These are phyloP conservation scores for Leucosticte australis DNA, from an alignment of 2,113 vertebrate genomes.

Conservation along the genomic window DNA sequence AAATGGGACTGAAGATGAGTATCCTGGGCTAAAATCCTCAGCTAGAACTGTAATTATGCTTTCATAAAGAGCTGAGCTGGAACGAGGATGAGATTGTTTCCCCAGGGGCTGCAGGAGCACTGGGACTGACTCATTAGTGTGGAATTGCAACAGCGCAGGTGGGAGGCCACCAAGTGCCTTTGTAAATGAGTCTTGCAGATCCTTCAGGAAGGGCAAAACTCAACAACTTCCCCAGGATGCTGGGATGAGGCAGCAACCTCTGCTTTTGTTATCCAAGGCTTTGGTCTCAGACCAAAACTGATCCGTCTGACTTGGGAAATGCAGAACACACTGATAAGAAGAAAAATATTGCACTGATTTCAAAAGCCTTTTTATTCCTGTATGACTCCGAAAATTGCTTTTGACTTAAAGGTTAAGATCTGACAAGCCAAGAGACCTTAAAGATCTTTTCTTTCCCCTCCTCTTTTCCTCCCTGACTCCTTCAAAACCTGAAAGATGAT, in stretches of 20 bases:
- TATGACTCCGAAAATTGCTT: neutral
- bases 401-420: conserved; percentile 42
- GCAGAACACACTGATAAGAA: neutral
- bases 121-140: neutral
- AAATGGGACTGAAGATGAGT: neutral
- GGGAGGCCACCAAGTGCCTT: neutral
- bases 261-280: neutral
- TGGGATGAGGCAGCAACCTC: neutral
- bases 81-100: neutral
- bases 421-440: neutral
- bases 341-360: neutral
- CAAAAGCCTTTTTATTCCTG: neutral
- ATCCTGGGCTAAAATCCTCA: neutral
- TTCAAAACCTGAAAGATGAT: neutral
- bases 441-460: neutral
- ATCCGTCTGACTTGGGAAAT: neutral
- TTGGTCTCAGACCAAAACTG: neutral
- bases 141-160: neutral
- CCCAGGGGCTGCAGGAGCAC: neutral
- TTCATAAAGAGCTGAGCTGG: neutral
- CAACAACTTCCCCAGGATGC: rapidly evolving
- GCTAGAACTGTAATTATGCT: neutral
- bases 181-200: neutral
- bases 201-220: neutral
- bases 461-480: neutral